phyloP scores from a whole-genome alignment of 2,113 vertebrate genomes.

The Hippocampus comes region DNA sequence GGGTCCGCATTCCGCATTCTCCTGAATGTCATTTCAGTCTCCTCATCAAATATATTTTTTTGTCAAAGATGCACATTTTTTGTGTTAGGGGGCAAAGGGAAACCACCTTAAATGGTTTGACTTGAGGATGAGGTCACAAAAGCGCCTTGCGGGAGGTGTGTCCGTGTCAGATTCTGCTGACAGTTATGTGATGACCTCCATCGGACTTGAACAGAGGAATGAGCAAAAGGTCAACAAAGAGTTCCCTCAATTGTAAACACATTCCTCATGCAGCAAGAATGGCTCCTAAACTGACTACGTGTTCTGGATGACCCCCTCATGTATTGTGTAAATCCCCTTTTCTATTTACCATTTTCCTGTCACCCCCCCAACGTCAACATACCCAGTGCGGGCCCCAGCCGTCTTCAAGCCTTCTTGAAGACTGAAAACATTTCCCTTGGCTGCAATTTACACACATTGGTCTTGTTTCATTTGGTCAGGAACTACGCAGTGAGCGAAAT shows the following conservation, averaged over 20 bases:
- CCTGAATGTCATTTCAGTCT: neutral
- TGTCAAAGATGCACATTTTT: neutral
- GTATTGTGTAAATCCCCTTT: neutral
- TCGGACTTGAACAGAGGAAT: slow-evolving; percentile 40
- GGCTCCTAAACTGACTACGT: neutral
- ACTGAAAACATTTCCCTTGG: slow-evolving; percentile 8
- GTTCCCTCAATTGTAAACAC: slow-evolving; percentile 32
- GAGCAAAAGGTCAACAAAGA: slow-evolving; percentile 35
- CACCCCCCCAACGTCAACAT: slow-evolving; percentile 18
- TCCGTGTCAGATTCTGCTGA: slow-evolving; percentile 8
- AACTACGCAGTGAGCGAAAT: neutral
- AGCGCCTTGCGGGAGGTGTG: slow-evolving; percentile 6
- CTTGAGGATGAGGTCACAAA: slow-evolving; percentile 11
- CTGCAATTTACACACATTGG: neutral
- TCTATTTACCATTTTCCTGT: slow-evolving; percentile 23
- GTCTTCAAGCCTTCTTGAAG: slow-evolving; percentile 19
- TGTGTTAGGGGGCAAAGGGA: neutral
- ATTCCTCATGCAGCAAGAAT: slow-evolving; percentile 32
- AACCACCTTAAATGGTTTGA: neutral
- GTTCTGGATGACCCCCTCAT: neutral
- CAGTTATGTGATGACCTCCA: slow-evolving; percentile 13
- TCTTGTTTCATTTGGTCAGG: neutral
- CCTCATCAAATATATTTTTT: neutral
- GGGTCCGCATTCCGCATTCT: too few species aligned
- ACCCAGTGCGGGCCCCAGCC: neutral